Evolutionary conservation across 2,888 invertebrate species (phyloP).

Genomic region (Bombylius major): DNA sequence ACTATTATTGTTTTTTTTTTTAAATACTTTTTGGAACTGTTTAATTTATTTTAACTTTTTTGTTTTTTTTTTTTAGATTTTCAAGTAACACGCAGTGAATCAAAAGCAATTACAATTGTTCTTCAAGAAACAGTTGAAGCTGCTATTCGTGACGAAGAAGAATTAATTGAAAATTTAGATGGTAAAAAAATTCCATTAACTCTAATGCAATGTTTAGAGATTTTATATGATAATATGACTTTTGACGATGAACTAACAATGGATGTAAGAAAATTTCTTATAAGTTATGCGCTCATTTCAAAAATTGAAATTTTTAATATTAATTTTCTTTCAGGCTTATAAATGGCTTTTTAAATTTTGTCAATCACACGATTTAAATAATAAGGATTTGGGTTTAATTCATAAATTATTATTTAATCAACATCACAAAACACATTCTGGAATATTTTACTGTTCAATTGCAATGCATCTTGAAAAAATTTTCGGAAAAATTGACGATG

Average conservation of each 20-base stretch:
- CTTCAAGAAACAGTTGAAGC: slow-evolving; percentile 27
- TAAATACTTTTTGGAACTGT: too few species aligned
- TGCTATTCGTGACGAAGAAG: slow-evolving; percentile 21
- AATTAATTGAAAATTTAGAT: slow-evolving; percentile 17
- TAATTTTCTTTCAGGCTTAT: slow-evolving; percentile 18
- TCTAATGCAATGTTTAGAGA: slow-evolving; percentile 27
- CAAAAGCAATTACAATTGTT: slow-evolving; percentile 2
- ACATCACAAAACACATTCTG: slow-evolving; percentile 30
- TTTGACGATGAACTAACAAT: slow-evolving; percentile 25
- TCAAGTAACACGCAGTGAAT: slow-evolving; percentile 3
- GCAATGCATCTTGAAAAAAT: slow-evolving; percentile 26
- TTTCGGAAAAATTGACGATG: slow-evolving; percentile 23
- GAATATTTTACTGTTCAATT: slow-evolving; percentile 29
- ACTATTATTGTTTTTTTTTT: too few species aligned
- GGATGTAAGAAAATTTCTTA: slow-evolving; percentile 13
- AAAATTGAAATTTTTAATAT: not conserved
- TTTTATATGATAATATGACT: slow-evolving; percentile 29
- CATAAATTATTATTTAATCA: slow-evolving; percentile 31
- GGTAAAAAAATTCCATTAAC: slow-evolving; percentile 21
- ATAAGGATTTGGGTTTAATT: slow-evolving; percentile 24
- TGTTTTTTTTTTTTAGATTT: slow-evolving; percentile 11
- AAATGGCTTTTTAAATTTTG: slow-evolving; percentile 32
- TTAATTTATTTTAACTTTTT: too few species aligned
- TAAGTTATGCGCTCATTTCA: not conserved
- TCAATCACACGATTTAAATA: slow-evolving; percentile 22